Evolutionary conservation across 2,113 vertebrate species (phyloP), one percentile per base, ranked within the genome.

Genomic region (Terrapene triunguis): DNA sequence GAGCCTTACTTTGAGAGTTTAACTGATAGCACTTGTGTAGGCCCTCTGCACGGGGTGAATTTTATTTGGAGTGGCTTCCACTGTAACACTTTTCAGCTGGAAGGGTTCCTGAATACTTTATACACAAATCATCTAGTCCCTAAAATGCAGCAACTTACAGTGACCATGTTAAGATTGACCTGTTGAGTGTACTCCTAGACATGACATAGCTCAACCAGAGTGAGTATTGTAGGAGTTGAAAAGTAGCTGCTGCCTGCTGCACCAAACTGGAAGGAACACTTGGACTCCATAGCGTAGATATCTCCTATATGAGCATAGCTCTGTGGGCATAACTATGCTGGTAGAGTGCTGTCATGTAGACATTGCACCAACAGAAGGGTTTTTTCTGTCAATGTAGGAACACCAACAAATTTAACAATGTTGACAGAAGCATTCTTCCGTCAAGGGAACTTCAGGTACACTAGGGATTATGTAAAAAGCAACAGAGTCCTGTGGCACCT

Each of bases 221-320:
- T 89, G 65, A 89, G 86, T 0, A 5, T 90, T 76, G 84, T 44
- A 95, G 80, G 50, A 83, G 5, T 74, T 87, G 89, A 91, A 92
- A 90, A 59, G 84, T 86, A 93, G 47, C 32, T 74, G 21, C 47
- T 76, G 86, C 59, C 29, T 96, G 54, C 74, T 90, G 47, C 51
- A 96, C 69, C 88, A 92, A 82, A 32, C 88, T 62, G 84, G 86
- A 8, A 29, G 59, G 90, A 72, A 44, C 80, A 54, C 76, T 89
- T 8, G 29, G 27, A 29, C 57, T 59, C 27, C 25, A 32, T 62
- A 6, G 12, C 32, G 11, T 29, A 32, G 57, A 14, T 62, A 62
- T 62, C 12, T 62, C 29, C 27, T 59, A 59, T 24, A 29, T 29
- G 12, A 59, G 57, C 25, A 59, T 27, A 27, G 55, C 27, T 59